Base-by-base conservation (phyloP, 2,888 invertebrate genomes). In the Lasioglossum oenotherae region DNA sequence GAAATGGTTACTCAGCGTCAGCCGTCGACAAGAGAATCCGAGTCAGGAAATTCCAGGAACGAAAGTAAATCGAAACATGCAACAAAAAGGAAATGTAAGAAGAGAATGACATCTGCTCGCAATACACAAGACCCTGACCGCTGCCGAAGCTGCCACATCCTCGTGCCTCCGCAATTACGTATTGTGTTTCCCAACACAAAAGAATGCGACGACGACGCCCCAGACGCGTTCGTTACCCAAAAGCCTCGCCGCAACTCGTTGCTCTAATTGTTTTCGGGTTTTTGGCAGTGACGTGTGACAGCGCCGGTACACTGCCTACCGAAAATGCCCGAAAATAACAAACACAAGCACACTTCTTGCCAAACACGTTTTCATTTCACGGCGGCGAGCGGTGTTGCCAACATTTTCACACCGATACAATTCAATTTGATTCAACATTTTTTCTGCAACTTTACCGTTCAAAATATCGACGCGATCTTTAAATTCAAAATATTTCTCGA, bases 71-170 rank as follows among this genome's bases (percentile, higher is more conserved):
- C 69, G 69, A 71, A 38, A 46, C 1, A 44, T 82, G 79, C 72
- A 31, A 23, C 57, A 69, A 71, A 74, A 85, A 49, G 75, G 64
- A 72, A 80, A 41, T 60, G 67, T 67, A 77, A 86, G 72, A 84
- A 74, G 84, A 78, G 84, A 75, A 69, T 73, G 78, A 81, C 86
- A 85, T 84, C 83, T 83, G 80, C 69, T 77, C 46, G 74, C 38
- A 73, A 73, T 49, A 67, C 69, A 44, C 27, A 74, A 82, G 87
- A 74, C 80, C 86, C 82, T 87, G 80, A 86, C 87, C 82, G 82
- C 77, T 72, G 75, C 16, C 41, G 73, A 77, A 35, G 79, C 80
- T 41, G 81, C 85, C 73, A 60, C 85, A 85, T 85, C 80, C 87
- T 84, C 83, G 49, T 72, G 53, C 74, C 75, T 75, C 64, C n/a